Base-by-base conservation (phyloP, 2,888 invertebrate genomes). In the Sicus ferrugineus region DNA sequence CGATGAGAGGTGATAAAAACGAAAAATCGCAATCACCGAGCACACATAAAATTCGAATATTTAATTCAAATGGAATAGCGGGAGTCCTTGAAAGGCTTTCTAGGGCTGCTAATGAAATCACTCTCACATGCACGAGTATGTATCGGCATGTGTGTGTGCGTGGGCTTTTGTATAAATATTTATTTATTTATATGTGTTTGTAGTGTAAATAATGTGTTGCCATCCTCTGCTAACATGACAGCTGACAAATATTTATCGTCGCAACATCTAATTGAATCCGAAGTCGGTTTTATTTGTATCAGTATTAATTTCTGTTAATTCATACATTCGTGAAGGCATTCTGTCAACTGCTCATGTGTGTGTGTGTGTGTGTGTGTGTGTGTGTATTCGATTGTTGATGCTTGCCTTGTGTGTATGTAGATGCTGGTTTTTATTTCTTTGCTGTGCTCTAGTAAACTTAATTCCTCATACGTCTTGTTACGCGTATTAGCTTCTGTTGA, bases 211-310 rank as follows among this genome's bases (percentile, higher is more conserved):
- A 23, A 14, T 23, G 6, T 54, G 26, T 26, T 14, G 54, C 54
- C n/a, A n/a, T n/a, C n/a, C n/a, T 9, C 34, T 65, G 65, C 54
- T 31, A 42, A 68, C 68, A 68, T 68, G 63, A 56, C 63, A 63
- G 54, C 42, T 48, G 61, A 68, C 68, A 59, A 59, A 42, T 19
- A 56, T 63, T 68, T 68, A 68, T 68, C 56, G 23, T 30, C 42
- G 19, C 31, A 46, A 38, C 7, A 48, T 71, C 71, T 75, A 74
- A 75, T 75, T 76, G 73, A 76, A 75, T 72, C 73, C 72, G 73
- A 71, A 26, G 2, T 70, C 74, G 72, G 67, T 73, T 73, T 70
- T 72, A 75, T 74, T 67, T 69, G 73, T 74, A 76, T 75, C 74
- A 72, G 72, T 74, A 61, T 59, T 48, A 67, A 67, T 67, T 48